Evolutionary conservation across 2,888 invertebrate species (phyloP).

Genomic region (Quadroppia sp.): DNA sequence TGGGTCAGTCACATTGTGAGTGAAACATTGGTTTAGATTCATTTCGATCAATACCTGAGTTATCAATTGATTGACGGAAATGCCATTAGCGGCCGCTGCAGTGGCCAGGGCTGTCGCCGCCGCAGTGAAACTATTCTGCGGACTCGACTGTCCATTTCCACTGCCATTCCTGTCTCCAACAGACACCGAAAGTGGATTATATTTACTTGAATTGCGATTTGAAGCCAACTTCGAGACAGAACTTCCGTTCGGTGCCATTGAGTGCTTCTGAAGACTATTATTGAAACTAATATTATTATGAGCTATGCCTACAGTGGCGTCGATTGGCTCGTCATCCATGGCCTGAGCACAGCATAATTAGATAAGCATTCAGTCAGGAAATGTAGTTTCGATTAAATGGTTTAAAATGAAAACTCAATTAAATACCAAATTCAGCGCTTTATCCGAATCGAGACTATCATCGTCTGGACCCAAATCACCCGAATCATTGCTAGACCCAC

Average conservation of each 20-base stretch:
- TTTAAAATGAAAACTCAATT: not conserved
- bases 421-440: constrained; percentile 64
- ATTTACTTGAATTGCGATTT: constrained; percentile 11
- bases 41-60: constrained; percentile 28
- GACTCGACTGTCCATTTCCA: constrained; percentile 34
- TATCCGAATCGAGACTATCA: constrained; percentile 60
- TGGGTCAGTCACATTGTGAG: too few relatives aligned
- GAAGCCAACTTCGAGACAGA: not conserved
- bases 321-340: constrained; percentile 47
- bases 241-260: constrained; percentile 6
- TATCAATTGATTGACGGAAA: constrained; percentile 55
- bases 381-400: not conserved
- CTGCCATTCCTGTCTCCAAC: constrained; percentile 39
- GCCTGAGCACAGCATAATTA: constrained; percentile 43
- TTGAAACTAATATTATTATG: constrained; percentile 24
- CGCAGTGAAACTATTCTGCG: constrained; percentile 39
- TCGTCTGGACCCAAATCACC: constrained; percentile 57
- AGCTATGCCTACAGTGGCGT: constrained; percentile 44
- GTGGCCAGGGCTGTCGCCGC: constrained; percentile 54
- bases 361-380: not conserved
- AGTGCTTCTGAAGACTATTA: not conserved
- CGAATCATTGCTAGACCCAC: constrained; percentile 59
- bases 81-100: constrained; percentile 55
- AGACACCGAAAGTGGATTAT: too few relatives aligned
- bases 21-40: too few relatives aligned